A percentile compares a stretch with the other conserved stretches of the same genome.
phyloP scores from a whole-genome alignment of 2,797 vertebrate species.

The Dipus sagitta region DNA sequence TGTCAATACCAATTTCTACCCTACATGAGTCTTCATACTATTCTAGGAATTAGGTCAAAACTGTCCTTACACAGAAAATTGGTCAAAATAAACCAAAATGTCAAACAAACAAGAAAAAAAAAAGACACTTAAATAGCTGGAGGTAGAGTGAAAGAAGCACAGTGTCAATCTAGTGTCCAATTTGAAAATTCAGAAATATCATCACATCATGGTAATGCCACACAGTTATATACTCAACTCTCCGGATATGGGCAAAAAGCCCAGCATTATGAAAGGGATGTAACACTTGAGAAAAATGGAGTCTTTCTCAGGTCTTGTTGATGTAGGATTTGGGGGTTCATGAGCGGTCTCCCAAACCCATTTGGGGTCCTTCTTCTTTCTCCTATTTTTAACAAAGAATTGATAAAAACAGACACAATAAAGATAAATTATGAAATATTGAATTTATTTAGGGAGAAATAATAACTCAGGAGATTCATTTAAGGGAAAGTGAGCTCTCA shows the following conservation, averaged over 20 bases:
- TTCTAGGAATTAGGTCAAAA: conserved; percentile 70
- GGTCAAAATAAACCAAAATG: conserved; percentile 62
- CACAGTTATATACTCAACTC: background rate
- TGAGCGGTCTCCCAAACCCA: no score
- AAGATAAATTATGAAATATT: no score
- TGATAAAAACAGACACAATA: no score
- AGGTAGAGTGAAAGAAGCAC: background rate
- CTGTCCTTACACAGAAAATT: conserved; percentile 66
- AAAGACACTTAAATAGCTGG: background rate
- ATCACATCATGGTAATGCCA: conserved; percentile 27
- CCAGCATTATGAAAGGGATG: background rate
- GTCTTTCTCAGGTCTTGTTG: no score
- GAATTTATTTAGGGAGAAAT: no score
- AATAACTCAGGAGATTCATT: no score
- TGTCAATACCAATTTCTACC: conserved; percentile 80
- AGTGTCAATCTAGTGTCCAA: background rate
- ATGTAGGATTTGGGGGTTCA: no score
- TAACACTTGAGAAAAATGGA: no score
- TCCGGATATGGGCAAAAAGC: background rate
- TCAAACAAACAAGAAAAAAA: background rate
- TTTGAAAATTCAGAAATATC: background rate
- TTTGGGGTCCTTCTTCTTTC: no score
- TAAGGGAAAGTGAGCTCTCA: no score
- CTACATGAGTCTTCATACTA: conserved; percentile 62
- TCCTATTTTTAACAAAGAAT: no score